A percentile compares a stretch with the other conserved stretches of the same genome.
These are phyloP conservation scores for Psittacula derbiana DNA, from an alignment of 2,797 vertebrate species.

Conservation along the genomic window DNA sequence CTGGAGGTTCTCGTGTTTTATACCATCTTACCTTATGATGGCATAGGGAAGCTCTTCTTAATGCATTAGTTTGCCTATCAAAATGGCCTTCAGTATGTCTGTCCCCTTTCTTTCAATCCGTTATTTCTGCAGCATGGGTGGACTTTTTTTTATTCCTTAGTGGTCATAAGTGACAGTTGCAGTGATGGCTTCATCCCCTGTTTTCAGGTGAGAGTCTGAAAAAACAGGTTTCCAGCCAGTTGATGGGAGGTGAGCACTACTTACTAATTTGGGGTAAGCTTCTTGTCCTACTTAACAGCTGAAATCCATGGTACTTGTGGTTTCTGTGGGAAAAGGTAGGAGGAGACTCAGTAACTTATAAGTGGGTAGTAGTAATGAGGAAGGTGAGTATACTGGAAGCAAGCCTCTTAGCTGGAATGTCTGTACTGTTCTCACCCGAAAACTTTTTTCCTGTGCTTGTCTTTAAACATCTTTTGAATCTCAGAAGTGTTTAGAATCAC, in stretches of 20 bases:
- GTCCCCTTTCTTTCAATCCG: background rate
- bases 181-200: background rate
- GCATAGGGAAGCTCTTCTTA: background rate
- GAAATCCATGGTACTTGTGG: background rate
- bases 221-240: background rate
- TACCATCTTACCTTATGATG: background rate
- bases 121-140: background rate
- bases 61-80: background rate
- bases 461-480: background rate
- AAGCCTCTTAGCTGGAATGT: no score
- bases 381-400: no score
- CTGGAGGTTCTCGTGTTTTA: background rate
- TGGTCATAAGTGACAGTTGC: background rate
- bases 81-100: fast-evolving
- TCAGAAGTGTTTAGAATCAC: background rate
- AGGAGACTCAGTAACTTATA: no score
- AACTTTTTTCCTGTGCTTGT: background rate
- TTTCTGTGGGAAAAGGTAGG: no score
- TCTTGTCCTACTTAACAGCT: background rate
- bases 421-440: background rate
- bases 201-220: background rate
- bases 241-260: background rate
- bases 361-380: no score
- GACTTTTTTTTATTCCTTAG: background rate
- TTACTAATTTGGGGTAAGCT: background rate